These are phyloP conservation scores for Ammospiza maritima DNA, from an alignment of 2,797 vertebrate species.

Conservation along the genomic window DNA sequence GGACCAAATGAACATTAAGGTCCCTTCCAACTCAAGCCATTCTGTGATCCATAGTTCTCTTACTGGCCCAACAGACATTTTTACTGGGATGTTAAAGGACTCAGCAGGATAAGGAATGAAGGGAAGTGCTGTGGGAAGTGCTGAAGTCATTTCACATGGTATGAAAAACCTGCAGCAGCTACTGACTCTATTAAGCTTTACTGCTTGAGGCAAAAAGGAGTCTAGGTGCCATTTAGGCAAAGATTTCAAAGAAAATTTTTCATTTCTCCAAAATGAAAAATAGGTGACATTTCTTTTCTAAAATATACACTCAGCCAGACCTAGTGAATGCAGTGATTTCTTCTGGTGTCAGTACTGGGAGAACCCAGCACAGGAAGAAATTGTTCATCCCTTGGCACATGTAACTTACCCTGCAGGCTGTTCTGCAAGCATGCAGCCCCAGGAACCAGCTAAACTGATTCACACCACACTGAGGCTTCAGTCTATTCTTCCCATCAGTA, in stretches of 20 bases:
- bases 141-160: neutral
- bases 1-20: neutral
- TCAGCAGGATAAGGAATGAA: neutral
- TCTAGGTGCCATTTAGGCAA: neutral
- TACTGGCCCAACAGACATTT: neutral
- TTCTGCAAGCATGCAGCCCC: neutral
- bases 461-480: neutral
- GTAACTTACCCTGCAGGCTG: neutral
- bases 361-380: neutral
- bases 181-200: neutral
- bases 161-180: neutral
- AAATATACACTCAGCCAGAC: neutral
- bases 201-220: neutral
- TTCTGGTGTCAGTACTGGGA: neutral
- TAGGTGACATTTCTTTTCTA: neutral
- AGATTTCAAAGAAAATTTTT: neutral
- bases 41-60: neutral
- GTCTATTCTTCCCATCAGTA: neutral
- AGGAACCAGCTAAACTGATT: neutral
- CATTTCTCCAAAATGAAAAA: neutral
- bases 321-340: neutral
- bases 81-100: neutral
- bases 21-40: neutral
- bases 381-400: neutral
- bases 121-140: neutral